Conservation (phyloP, 1,140 invertebrate genomes). For the Heliconius congener region DNA sequence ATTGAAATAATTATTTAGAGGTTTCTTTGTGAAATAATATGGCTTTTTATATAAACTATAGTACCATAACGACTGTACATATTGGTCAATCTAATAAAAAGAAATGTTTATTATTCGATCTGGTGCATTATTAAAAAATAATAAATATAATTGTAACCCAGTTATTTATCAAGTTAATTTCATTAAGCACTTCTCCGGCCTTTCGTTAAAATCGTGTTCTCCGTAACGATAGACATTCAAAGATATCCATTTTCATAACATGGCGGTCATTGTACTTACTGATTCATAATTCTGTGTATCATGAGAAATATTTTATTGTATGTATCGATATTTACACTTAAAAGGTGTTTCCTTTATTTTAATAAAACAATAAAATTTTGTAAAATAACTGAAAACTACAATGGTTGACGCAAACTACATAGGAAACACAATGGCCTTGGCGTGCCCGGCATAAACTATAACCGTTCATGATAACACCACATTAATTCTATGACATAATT, state of each 20-base stretch:
- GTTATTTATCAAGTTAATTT: background rate
- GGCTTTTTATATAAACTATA: too few relatives aligned
- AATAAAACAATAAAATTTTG: background rate
- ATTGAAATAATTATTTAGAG: too few relatives aligned
- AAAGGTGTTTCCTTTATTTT: background rate
- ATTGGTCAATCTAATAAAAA: background rate
- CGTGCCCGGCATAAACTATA: constrained; percentile 9
- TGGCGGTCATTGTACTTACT: too few relatives aligned
- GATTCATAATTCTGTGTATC: too few relatives aligned
- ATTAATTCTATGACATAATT: constrained; percentile 6
- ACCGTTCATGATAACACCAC: background rate
- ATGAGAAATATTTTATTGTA: too few relatives aligned
- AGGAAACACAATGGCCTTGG: background rate
- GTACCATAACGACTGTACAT: background rate
- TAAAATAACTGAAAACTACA: background rate
- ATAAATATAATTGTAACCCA: background rate
- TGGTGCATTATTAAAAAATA: background rate
- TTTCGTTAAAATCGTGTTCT: background rate
- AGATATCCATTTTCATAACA: too few relatives aligned
- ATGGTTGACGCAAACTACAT: background rate
- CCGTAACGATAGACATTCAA: too few relatives aligned
- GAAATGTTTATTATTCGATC: too few relatives aligned
- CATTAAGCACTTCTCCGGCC: background rate
- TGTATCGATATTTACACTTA: too few relatives aligned
- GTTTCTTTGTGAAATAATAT: too few relatives aligned